These are phyloP conservation scores for Ophion slaviceki DNA, from an alignment of 2,888 invertebrate species.

Conservation along the genomic window DNA sequence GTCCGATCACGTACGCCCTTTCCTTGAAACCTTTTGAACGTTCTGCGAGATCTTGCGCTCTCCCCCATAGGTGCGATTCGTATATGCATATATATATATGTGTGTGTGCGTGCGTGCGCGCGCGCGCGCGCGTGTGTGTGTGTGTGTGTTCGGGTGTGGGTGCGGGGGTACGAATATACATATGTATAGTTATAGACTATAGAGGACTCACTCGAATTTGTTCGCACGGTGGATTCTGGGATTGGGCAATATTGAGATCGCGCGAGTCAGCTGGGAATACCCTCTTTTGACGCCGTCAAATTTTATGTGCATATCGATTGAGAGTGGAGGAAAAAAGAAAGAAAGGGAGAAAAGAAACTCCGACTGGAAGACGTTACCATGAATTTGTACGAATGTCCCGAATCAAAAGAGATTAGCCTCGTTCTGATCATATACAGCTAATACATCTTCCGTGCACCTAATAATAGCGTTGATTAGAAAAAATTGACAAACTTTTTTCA, in stretches of 20 bases:
- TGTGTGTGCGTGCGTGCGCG: not conserved
- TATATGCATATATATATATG: not conserved
- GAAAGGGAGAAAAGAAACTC: too few species aligned
- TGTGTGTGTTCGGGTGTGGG: too few species aligned
- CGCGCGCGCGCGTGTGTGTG: not conserved
- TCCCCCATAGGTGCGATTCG: not conserved
- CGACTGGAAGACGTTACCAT: too few species aligned
- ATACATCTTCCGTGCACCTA: too few species aligned
- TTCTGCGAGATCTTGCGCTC: constrained; percentile 25
- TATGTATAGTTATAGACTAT: not conserved
- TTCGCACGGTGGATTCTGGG: constrained; percentile 8
- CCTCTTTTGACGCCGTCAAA: not conserved
- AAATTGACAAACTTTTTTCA: too few species aligned
- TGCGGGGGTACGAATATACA: not conserved
- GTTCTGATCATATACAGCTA: too few species aligned
- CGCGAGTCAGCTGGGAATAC: constrained; percentile 9
- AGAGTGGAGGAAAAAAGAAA: not conserved
- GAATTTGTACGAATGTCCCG: too few species aligned
- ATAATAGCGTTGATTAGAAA: too few species aligned
- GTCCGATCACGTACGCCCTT: constrained; percentile 60
- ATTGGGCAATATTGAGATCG: constrained; percentile 7
- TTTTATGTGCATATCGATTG: constrained; percentile 8
- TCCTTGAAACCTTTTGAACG: constrained; percentile 3
- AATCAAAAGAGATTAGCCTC: too few species aligned
- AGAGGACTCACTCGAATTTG: constrained; percentile 8